Conservation (phyloP, 1,140 invertebrate genomes). For the Drosophila jambulina region DNA sequence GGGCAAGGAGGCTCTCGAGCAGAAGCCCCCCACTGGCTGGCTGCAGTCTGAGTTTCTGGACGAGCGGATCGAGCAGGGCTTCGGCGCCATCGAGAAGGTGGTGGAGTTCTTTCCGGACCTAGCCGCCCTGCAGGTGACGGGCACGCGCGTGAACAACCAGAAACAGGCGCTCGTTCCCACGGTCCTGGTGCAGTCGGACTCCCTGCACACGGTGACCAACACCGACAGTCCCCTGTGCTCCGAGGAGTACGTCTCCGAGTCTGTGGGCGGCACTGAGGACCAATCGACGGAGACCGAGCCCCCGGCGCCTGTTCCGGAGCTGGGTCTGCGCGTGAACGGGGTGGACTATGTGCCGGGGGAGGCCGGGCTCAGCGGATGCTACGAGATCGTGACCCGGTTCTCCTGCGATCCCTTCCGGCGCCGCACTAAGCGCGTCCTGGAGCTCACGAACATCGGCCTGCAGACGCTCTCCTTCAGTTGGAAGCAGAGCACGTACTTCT, state of each 20-base stretch:
- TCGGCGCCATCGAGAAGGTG: conserved; percentile 53
- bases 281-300: background rate
- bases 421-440: conserved; percentile 36
- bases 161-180: background rate
- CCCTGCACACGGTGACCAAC: conserved; percentile 26
- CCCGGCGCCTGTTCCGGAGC: conserved; percentile 10
- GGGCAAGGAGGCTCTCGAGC: conserved; percentile 27
- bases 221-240: conserved; percentile 11
- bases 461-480: conserved; percentile 64
- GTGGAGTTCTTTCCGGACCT: conserved; percentile 74
- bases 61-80: conserved; percentile 41
- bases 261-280: background rate
- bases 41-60: conserved; percentile 58
- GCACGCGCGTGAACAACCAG: conserved; percentile 17
- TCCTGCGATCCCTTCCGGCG: conserved; percentile 57
- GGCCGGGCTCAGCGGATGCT: conserved; percentile 32
- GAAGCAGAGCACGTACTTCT: conserved; percentile 66
- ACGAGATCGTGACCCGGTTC: conserved; percentile 48
- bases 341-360: conserved; percentile 35
- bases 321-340: conserved; percentile 52
- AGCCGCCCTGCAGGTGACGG: conserved; percentile 52
- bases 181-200: conserved; percentile 16
- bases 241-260: conserved; percentile 32
- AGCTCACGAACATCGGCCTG: conserved; percentile 64
- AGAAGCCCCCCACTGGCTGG: conserved; percentile 42